Evolutionary conservation across 2,113 vertebrate species (phyloP).

Genomic region (Catagonus wagneri): DNA sequence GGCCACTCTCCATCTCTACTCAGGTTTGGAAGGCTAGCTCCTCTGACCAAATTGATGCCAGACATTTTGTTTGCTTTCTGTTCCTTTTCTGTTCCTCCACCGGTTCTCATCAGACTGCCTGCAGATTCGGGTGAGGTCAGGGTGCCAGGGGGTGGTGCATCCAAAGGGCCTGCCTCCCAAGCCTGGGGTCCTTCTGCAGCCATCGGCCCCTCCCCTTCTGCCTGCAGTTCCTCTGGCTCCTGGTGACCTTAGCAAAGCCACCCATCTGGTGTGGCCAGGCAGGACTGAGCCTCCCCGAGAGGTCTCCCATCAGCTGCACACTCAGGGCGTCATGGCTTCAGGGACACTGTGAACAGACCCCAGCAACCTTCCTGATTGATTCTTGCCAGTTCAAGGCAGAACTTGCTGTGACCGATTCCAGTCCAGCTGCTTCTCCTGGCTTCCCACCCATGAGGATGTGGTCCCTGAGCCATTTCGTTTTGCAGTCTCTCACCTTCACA

Average conservation of each 20-base stretch:
- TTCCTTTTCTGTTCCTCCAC: neutral
- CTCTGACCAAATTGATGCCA: neutral
- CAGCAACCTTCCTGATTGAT: neutral
- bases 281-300: neutral
- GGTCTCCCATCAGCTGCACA: rapidly evolving
- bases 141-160: neutral
- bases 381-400: rapidly evolving
- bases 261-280: rapidly evolving
- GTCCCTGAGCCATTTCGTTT: neutral
- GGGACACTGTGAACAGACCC: neutral
- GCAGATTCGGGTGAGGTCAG: neutral
- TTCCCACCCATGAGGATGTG: neutral
- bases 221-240: neutral
- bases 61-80: neutral
- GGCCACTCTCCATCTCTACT: neutral
- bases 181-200: neutral
- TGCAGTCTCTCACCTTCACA: neutral
- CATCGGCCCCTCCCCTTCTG: too few relatives aligned
- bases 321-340: neutral
- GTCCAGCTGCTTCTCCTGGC: neutral
- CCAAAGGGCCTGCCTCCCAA: neutral
- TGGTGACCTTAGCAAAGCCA: neutral
- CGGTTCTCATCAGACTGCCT: neutral
- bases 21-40: neutral
- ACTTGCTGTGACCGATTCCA: neutral